Evolutionary conservation across 2,888 invertebrate species (phyloP), one percentile per base, ranked within the genome.

Genomic region (Tholera decimalis): DNA sequence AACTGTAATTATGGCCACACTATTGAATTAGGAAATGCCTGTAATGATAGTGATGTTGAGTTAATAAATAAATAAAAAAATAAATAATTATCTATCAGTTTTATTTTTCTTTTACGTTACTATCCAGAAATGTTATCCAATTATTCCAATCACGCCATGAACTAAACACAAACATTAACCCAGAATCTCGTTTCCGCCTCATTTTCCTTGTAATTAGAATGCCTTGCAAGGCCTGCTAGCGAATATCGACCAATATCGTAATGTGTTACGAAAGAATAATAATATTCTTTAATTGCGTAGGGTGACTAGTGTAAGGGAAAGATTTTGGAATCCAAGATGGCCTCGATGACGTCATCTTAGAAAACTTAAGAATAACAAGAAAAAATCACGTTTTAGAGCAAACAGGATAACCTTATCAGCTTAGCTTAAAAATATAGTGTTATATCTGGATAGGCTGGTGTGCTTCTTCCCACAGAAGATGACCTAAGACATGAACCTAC

Each of bases 151-250:
- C 15, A 37, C 11, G 15, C 8, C 1, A 20, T 41, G 20, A 8
- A 24, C 4, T 20, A 18, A 8, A 47, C 20, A 41, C 20, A 26
- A 41, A 28, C 4, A 35, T 35, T 26, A 9, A 24, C 3, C n/a
- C 26, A 8, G 1, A 8, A 11, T 44, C 3, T 46, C 3, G 13
- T 1, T 46, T 46, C 13, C 11, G 11, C 7, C 13, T 26, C 9
- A 30, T 30, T 63, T 51, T 51, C 50, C 63, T 62, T 3, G 15
- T 35, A 11, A 44, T 64, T 46, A 46, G 15, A n/a, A 53, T 20
- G 30, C 4, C n/a, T 7, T 11, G 7, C 15, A n/a, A 37, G 44
- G n/a, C 4, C 28, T 24, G 24, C 30, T 1, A n/a, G 44, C 18
- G 30, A 51, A 51, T 39, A 37, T 37, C 1, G 20, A 37, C 46